A percentile compares a stretch with the other conserved stretches of the same genome.
Conservation (phyloP, 2,113 vertebrate genomes). For the Podarcis muralis region DNA sequence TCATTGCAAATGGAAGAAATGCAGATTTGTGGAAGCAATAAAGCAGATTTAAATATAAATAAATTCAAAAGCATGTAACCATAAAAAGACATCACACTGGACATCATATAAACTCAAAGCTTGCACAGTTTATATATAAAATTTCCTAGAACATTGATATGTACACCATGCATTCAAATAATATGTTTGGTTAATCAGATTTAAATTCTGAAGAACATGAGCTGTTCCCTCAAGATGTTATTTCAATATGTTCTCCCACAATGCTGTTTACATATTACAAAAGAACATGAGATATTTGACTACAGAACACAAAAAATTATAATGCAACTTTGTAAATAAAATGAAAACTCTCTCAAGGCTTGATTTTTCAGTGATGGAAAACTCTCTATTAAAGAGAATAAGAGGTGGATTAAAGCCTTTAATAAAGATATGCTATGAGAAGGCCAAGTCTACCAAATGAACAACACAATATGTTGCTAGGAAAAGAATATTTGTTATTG, state of each 20-base stretch:
- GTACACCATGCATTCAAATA: slow-evolving; percentile 21
- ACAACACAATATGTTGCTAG: not conserved
- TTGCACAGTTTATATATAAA: not conserved
- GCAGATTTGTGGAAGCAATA: not conserved
- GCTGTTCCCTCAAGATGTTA: slow-evolving; percentile 19
- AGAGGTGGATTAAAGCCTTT: not conserved
- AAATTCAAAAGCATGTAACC: not conserved
- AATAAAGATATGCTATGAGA: not conserved
- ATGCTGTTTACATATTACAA: slow-evolving; percentile 25
- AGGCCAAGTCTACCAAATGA: not conserved
- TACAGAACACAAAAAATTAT: not conserved
- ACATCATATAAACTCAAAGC: not conserved
- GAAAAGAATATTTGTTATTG: not conserved
- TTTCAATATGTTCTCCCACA: slow-evolving; percentile 16
- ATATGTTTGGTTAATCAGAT: slow-evolving; percentile 24
- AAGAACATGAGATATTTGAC: slow-evolving; percentile 32
- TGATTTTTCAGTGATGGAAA: not conserved
- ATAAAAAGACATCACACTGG: not conserved
- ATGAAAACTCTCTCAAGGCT: slow-evolving; percentile 5
- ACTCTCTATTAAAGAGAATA: not conserved
- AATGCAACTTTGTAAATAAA: slow-evolving; percentile 2
- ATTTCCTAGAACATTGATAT: slow-evolving; percentile 1
- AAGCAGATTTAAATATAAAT: not conserved
- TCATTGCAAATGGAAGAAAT: not conserved
- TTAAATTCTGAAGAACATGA: slow-evolving; percentile 17